Evolutionary conservation across 2,113 vertebrate genomes (phyloP).

Genomic region (Anoura caudifer): DNA sequence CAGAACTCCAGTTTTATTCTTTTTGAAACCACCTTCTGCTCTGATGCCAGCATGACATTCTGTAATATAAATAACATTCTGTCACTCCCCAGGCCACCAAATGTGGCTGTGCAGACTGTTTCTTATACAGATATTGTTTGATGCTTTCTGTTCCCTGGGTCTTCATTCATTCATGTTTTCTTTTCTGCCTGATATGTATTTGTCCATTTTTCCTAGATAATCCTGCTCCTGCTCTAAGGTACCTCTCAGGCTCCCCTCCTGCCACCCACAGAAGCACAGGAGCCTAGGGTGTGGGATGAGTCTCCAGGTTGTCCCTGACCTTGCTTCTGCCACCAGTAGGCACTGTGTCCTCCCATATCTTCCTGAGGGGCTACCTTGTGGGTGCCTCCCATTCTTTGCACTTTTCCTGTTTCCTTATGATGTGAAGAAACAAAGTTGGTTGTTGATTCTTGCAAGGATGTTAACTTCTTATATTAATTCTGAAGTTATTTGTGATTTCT

Average conservation of each 20-base stretch:
- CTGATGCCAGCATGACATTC: neutral
- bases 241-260: neutral
- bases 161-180: neutral
- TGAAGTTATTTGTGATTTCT: neutral
- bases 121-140: neutral
- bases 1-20: constrained; percentile 12
- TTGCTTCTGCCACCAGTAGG: neutral
- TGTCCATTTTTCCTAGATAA: neutral
- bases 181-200: neutral
- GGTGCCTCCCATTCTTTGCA: neutral
- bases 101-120: neutral
- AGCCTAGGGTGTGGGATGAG: neutral
- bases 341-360: no score
- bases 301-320: neutral
- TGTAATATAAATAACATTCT: neutral
- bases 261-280: neutral
- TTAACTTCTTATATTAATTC: neutral
- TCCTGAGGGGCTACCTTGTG: neutral
- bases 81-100: neutral
- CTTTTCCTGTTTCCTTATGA: neutral
- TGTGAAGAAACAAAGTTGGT: neutral
- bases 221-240: neutral
- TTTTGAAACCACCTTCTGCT: neutral
- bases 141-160: neutral
- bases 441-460: neutral